Percentiles rank a stretch among this genome's conserved stretches.
Conservation (phyloP, 2,797 vertebrate species). For the Xerus rutilus region DNA sequence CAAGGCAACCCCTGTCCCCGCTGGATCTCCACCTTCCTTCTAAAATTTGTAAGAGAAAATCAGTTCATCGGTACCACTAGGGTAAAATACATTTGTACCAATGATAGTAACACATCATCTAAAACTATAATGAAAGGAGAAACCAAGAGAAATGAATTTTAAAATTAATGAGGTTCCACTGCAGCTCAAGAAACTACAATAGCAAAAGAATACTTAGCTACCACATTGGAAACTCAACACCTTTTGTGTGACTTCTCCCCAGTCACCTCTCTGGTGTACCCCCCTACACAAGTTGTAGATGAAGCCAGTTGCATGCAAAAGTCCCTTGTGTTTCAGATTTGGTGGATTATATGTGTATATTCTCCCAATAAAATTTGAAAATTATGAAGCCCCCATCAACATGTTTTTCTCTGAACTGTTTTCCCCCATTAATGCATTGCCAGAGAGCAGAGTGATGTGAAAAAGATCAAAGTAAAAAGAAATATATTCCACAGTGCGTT, state of each 20-base stretch:
- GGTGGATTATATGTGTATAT: background rate
- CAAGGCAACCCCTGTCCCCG: background rate
- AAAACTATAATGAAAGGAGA: background rate
- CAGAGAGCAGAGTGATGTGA: background rate
- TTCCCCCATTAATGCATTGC: background rate
- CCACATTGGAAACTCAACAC: background rate
- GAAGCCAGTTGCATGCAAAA: background rate
- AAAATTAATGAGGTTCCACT: background rate
- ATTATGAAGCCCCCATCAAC: background rate
- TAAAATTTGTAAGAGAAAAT: background rate
- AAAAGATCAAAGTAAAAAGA: background rate
- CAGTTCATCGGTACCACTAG: background rate
- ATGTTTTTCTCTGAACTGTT: background rate
- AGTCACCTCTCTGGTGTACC: background rate
- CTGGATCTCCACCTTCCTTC: background rate
- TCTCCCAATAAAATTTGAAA: background rate
- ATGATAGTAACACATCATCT: background rate
- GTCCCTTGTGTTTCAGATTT: background rate
- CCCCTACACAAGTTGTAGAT: background rate
- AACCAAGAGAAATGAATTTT: slow-evolving; percentile 8
- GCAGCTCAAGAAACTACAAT: background rate
- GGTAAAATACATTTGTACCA: background rate
- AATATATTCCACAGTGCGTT: background rate
- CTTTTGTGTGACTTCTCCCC: background rate
- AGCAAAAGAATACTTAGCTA: background rate